These are phyloP conservation scores for Ochropleura leucogaster DNA, from an alignment of 2,888 invertebrate species.

Conservation along the genomic window DNA sequence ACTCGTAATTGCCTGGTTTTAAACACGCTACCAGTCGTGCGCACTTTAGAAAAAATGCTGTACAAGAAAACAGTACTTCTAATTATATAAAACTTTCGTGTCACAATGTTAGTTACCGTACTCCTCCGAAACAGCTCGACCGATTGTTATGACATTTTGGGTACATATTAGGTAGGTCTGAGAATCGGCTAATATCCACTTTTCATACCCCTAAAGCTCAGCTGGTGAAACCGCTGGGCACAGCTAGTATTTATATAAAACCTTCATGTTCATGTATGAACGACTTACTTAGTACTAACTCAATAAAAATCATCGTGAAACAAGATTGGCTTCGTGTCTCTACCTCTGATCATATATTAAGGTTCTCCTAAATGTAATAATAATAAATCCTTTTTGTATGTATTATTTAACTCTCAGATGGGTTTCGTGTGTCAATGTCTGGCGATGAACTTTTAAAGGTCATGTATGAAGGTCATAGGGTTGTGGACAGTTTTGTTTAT, in stretches of 20 bases:
- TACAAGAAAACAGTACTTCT: too few relatives aligned
- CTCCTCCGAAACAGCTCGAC: too few relatives aligned
- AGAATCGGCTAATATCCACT: too few relatives aligned
- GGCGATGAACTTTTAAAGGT: constrained; percentile 36
- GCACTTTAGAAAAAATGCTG: too few relatives aligned
- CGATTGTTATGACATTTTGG: too few relatives aligned
- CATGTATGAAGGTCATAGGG: constrained; percentile 4
- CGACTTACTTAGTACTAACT: background rate
- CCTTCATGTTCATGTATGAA: background rate
- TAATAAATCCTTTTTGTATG: constrained; percentile 31
- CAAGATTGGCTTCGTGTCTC: constrained; percentile 7
- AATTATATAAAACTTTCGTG: too few relatives aligned
- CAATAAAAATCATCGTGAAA: background rate
- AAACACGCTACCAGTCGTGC: too few relatives aligned
- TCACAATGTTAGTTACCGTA: too few relatives aligned
- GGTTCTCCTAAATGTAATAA: constrained; percentile 36
- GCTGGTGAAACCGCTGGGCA: too few relatives aligned
- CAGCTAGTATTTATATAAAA: constrained; percentile 6
- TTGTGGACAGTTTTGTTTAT: constrained; percentile 6
- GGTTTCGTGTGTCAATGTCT: constrained; percentile 32
- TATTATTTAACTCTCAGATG: constrained; percentile 34
- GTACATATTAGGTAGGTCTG: too few relatives aligned
- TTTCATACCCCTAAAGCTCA: too few relatives aligned
- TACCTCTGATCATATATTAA: constrained; percentile 6
- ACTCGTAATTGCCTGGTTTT: too few relatives aligned